Percentiles rank a stretch among this genome's conserved stretches.
Conservation (phyloP, 2,113 vertebrate species). For the Ivindomyrus marchei region DNA sequence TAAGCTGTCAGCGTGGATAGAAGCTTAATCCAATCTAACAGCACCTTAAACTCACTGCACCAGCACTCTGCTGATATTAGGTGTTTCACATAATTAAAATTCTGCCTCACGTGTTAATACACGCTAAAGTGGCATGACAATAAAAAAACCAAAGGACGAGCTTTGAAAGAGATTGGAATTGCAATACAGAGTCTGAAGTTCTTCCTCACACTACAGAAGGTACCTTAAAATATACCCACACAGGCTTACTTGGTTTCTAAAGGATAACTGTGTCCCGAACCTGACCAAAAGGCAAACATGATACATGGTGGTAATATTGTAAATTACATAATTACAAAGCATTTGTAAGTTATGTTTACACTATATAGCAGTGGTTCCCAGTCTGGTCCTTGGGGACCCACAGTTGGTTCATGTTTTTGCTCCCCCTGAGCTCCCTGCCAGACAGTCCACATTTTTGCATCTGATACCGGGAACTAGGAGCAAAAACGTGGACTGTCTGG, state of each 20-base stretch:
- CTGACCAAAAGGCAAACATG: not conserved
- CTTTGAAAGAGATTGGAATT: not conserved
- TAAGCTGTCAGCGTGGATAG: not conserved
- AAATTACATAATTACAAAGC: not conserved
- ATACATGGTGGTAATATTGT: not conserved
- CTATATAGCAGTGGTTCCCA: not conserved
- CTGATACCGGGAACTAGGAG: not conserved
- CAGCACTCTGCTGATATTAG: not conserved
- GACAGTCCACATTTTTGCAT: not conserved
- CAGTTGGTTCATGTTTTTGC: not conserved
- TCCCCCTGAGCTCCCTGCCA: not conserved
- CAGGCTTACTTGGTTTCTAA: not conserved
- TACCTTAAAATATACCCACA: not conserved
- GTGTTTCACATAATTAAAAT: not conserved
- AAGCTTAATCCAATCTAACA: not conserved
- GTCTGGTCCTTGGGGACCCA: not conserved
- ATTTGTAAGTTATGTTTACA: not conserved
- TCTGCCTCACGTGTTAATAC: not conserved
- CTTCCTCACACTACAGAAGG: not conserved
- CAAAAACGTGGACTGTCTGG: not conserved
- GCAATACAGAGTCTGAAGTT: not conserved
- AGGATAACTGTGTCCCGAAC: not conserved
- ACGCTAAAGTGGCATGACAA: not conserved
- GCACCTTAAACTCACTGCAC: not conserved
- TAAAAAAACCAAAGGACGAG: not conserved